A percentile compares a stretch with the other conserved stretches of the same genome.
These are phyloP conservation scores for Grus americana DNA, from an alignment of 2,113 vertebrate genomes.

Conservation along the genomic window DNA sequence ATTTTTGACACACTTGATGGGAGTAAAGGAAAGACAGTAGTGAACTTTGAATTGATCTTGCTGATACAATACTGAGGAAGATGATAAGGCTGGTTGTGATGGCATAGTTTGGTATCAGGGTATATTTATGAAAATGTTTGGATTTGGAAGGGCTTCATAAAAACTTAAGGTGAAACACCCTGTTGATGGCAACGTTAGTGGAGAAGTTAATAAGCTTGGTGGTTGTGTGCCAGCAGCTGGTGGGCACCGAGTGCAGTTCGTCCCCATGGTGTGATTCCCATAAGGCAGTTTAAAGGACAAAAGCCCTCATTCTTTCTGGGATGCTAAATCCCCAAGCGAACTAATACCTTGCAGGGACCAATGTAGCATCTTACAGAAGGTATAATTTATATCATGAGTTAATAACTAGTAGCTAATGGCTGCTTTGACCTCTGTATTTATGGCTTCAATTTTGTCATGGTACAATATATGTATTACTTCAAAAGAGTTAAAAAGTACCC, in stretches of 20 bases:
- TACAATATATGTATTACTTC: background rate
- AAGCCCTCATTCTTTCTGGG: background rate
- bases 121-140: background rate
- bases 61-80: background rate
- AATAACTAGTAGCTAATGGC: background rate
- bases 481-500: background rate
- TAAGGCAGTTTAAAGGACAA: background rate
- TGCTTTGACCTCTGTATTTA: background rate
- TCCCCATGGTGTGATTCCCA: accelerated
- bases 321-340: background rate
- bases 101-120: background rate
- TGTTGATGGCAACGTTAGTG: too few species aligned
- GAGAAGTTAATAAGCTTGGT: background rate
- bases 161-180: background rate
- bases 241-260: background rate
- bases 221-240: background rate
- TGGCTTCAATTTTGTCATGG: background rate
- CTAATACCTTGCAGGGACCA: background rate
- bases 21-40: background rate
- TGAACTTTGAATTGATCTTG: background rate
- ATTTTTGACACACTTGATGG: background rate
- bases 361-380: background rate
- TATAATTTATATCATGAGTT: background rate
- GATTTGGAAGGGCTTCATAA: background rate
- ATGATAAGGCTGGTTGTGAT: background rate